A percentile compares a stretch with the other conserved stretches of the same genome.
Evolutionary conservation across 2,888 invertebrate genomes (phyloP).

Genomic region (Toxonevra muliebris): DNA sequence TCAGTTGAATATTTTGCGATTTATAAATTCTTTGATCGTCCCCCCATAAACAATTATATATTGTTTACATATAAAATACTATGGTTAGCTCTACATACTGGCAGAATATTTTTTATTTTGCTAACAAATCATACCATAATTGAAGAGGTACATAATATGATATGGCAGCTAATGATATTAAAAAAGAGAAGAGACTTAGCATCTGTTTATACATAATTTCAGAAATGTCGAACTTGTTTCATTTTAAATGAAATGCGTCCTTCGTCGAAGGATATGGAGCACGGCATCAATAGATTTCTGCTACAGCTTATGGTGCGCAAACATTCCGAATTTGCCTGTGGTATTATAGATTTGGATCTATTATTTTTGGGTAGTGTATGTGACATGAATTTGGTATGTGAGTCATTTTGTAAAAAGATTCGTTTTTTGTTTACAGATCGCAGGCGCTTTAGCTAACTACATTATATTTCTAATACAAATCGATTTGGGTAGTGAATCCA

Average conservation of each 20-base stretch:
- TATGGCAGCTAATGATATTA: not conserved
- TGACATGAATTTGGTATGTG: not conserved
- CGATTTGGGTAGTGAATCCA: slow-evolving; percentile 51
- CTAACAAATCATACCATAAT: slow-evolving; percentile 37
- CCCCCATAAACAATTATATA: slow-evolving; percentile 2
- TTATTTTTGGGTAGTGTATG: slow-evolving; percentile 54
- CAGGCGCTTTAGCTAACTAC: slow-evolving; percentile 50
- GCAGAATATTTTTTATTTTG: slow-evolving; percentile 37
- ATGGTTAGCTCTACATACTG: slow-evolving; percentile 45
- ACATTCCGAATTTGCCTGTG: slow-evolving; percentile 46
- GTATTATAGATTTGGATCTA: slow-evolving; percentile 55
- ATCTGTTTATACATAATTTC: not conserved
- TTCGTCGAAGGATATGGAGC: slow-evolving; percentile 43
- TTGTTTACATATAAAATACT: slow-evolving; percentile 41
- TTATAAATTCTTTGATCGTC: slow-evolving; percentile 38
- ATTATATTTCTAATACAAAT: slow-evolving; percentile 59
- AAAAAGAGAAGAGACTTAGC: not conserved
- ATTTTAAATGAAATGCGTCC: slow-evolving; percentile 48
- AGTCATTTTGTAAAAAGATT: not conserved
- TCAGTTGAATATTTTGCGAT: slow-evolving; percentile 37
- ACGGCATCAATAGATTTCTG: slow-evolving; percentile 51
- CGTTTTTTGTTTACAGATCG: slow-evolving; percentile 44
- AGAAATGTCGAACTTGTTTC: slow-evolving; percentile 52
- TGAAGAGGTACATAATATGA: slow-evolving; percentile 34
- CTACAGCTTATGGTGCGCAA: slow-evolving; percentile 49